Base-by-base conservation (phyloP, 1,140 invertebrate species). In the Ephestia elutella region DNA sequence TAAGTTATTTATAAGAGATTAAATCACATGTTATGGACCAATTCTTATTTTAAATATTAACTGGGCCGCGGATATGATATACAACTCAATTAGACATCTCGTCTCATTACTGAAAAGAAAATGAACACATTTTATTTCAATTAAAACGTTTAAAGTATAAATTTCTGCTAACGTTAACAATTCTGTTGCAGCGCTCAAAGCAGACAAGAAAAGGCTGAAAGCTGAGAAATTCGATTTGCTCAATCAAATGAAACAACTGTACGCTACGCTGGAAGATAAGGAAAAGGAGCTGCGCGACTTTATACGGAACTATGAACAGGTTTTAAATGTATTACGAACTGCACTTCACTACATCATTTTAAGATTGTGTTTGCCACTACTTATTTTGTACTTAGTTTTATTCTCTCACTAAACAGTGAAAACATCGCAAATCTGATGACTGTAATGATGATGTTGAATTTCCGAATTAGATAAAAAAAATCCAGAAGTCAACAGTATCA, bases 171-270 rank as follows among this genome's bases (percentile, higher is more conserved):
- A 44, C 38, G 38, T 44, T 44, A 44, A 44, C 49, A 57, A 57
- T 63, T 68, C 71, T 71, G 61, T 81, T 79, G 62, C 92, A 90
- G 93, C 94, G 28, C 89, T 97, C 78, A 96, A 97, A 86, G 93
- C 95, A 53, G 97, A 98, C 86, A 91, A 96, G 51, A 97, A 97
- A 82, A 91, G 96, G 55, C 89, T 98, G 70, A 97, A 97, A 84
- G 95, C 96, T 13, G 96, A 98, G 86, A 98, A 98, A 87, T 96
- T 96, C 80, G 96, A 98, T 87, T 90, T 98, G 17, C 89, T 98
- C 62, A 96, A 95, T 76, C 96, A 98, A 89, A 97, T 98, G 93
- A 98, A 97, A 86, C 96, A 97, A 73, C 91, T 98, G 11, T 98
- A 98, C 79, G 93, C 93, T 59, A 97, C 96, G 13, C 90, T 98